Evolutionary conservation across 2,888 invertebrate species (phyloP), one percentile per base, ranked within the genome.

Genomic region (Nephrotoma appendiculata): DNA sequence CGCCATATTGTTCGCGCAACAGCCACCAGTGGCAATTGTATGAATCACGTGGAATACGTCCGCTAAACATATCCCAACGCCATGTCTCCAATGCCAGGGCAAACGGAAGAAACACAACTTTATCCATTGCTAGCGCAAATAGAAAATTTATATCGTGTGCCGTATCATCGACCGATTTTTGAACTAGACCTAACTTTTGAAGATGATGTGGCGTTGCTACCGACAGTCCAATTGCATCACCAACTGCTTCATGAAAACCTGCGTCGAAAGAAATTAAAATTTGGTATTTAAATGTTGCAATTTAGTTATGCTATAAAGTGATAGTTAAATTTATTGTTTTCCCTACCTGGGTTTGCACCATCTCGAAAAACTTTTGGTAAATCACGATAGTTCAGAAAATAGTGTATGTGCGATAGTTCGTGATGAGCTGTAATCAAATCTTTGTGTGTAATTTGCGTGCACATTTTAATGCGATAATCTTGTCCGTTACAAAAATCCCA

Each of bases 161-260:
- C 0, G 95, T 93, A 89, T 97, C 96, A 88, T 96, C 96, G 0
- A 96, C 94, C 0, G 96, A 96, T n/a, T 94, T 94, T 89, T 95
- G 95, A 0, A 97, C 94, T 45, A 98, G 91, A 0, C 97, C 97
- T 41, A 98, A 92, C 45, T 95, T 95, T 89, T 96, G 96, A 6
- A 98, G 93, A 90, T 98, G 98, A 87, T 94, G 94, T 0, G 98
- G 97, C 0, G 97, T 97, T 0, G 95, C 94, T 0, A 97, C 95
- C 0, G 97, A 97, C 0, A 98, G 92, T 0, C 96, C 96, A 42
- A 98, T 94, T 0, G 97, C 95, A 91, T 98, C 98, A 0, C 98
- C 98, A 15, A 98, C 94, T 0, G 98, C 98, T 91, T 98, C 98
- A 90, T 98, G 98, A 90, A 98, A 98, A 88, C 97, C 98, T 97